A percentile compares a stretch with the other conserved stretches of the same genome.
Evolutionary conservation across 1,140 invertebrate genomes (phyloP).

Genomic region (Notospermus geniculatus): DNA sequence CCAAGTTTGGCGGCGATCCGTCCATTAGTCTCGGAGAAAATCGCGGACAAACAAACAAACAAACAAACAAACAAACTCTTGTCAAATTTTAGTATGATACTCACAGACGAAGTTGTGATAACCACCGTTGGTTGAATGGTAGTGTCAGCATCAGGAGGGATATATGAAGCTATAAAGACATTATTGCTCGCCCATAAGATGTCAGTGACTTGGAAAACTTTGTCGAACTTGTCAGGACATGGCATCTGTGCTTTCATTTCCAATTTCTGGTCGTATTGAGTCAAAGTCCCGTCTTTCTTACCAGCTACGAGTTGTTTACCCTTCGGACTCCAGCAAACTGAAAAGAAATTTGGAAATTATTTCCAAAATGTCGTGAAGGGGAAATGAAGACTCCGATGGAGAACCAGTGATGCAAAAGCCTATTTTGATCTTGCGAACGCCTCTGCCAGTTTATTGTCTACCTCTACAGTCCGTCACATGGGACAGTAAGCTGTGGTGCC

Average conservation of each 20-base stretch:
- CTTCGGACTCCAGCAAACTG: slow-evolving; percentile 83
- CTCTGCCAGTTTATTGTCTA: too few relatives aligned
- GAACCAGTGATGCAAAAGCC: slow-evolving; percentile 44
- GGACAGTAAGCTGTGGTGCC: too few relatives aligned
- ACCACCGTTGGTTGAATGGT: slow-evolving; percentile 39
- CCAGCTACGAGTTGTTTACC: slow-evolving; percentile 86
- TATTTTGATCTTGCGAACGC: too few relatives aligned
- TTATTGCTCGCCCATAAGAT: slow-evolving; percentile 72
- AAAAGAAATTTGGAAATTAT: slow-evolving; percentile 21
- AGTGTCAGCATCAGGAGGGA: slow-evolving; percentile 31
- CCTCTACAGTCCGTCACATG: too few relatives aligned
- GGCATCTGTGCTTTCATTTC: slow-evolving; percentile 69
- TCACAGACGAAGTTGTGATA: slow-evolving; percentile 50
- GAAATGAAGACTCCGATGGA: too few relatives aligned
- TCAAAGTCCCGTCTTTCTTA: slow-evolving; percentile 69
- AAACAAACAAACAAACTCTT: too few relatives aligned
- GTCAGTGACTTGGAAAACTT: slow-evolving; percentile 58
- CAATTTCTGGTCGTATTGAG: slow-evolving; percentile 80
- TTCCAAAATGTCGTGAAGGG: too few relatives aligned
- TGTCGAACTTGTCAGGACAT: slow-evolving; percentile 56
- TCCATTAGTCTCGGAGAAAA: too few relatives aligned
- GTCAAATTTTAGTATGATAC: too few relatives aligned
- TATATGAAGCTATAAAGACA: slow-evolving; percentile 70
- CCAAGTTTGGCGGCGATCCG: too few relatives aligned
- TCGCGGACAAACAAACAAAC: too few relatives aligned